A percentile compares a stretch with the other conserved stretches of the same genome.
Evolutionary conservation across 2,888 invertebrate genomes (phyloP).

Genomic region (Folsomia candida): DNA sequence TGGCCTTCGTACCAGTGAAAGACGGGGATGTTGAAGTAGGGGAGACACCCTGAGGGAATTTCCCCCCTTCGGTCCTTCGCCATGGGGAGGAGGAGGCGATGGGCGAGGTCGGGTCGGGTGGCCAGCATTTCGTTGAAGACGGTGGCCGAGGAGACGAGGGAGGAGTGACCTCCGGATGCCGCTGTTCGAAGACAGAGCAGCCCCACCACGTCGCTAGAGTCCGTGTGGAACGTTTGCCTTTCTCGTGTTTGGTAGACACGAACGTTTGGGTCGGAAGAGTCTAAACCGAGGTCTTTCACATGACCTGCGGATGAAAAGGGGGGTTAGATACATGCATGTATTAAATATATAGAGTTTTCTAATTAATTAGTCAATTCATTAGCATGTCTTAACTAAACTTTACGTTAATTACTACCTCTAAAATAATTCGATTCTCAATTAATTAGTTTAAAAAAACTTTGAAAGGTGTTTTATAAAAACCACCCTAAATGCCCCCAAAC

Average conservation of each 20-base stretch:
- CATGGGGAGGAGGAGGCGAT: conserved; percentile 1
- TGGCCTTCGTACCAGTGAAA: conserved; percentile 11
- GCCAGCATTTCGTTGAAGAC: conserved; percentile 19
- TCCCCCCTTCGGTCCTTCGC: conserved; percentile 12
- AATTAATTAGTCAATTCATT: too few species aligned
- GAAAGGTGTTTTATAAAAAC: too few species aligned
- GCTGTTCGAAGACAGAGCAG: conserved; percentile 15
- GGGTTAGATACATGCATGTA: too few species aligned
- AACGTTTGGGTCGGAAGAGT: conserved; percentile 16
- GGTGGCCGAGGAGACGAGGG: conserved; percentile 15
- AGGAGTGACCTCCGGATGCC: conserved; percentile 10
- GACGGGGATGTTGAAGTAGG: conserved; percentile 17
- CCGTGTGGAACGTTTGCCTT: conserved; percentile 21
- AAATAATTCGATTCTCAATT: too few species aligned
- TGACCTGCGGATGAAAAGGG: conserved; percentile 11
- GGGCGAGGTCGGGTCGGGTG: neutral
- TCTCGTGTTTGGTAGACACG: conserved; percentile 19
- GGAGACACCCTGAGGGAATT: conserved; percentile 5
- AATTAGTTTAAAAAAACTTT: too few species aligned
- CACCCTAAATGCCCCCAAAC: neutral
- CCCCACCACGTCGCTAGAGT: conserved; percentile 18
- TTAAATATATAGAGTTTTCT: too few species aligned
- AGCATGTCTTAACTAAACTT: too few species aligned
- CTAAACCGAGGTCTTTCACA: conserved; percentile 15
- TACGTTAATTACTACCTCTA: too few species aligned